These are phyloP conservation scores for Dromas ardeola DNA, from an alignment of 2,113 vertebrate species.

Conservation along the genomic window DNA sequence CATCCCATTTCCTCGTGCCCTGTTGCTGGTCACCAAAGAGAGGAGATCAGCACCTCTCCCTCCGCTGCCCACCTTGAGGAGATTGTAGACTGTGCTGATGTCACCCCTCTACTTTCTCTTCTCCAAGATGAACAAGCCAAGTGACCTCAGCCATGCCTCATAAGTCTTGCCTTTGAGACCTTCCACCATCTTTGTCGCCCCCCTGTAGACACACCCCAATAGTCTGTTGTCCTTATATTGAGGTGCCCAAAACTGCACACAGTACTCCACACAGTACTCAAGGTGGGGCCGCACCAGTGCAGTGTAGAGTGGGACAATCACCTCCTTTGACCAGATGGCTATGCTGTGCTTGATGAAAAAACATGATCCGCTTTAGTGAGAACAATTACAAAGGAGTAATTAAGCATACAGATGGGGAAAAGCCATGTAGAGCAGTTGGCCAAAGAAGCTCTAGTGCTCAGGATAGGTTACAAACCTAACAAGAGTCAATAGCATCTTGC, in stretches of 20 bases:
- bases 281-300: not conserved
- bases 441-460: not conserved
- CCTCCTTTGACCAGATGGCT: not conserved
- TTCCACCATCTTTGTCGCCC: not conserved
- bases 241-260: not conserved
- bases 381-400: not conserved
- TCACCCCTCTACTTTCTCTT: not conserved
- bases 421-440: not conserved
- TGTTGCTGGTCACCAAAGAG: not conserved
- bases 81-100: not conserved
- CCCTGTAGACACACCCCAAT: not conserved
- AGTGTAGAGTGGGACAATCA: no score
- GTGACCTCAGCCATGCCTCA: not conserved
- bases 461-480: not conserved
- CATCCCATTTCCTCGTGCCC: not conserved
- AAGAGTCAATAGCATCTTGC: not conserved
- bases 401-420: not conserved
- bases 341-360: not conserved
- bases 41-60: not conserved
- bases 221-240: not conserved
- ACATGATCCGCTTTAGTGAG: not conserved
- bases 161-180: not conserved
- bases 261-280: not conserved
- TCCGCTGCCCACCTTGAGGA: not conserved
- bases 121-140: not conserved